phyloP scores from a whole-genome alignment of 2,113 vertebrate genomes.

The Xyliphius kryptos region DNA sequence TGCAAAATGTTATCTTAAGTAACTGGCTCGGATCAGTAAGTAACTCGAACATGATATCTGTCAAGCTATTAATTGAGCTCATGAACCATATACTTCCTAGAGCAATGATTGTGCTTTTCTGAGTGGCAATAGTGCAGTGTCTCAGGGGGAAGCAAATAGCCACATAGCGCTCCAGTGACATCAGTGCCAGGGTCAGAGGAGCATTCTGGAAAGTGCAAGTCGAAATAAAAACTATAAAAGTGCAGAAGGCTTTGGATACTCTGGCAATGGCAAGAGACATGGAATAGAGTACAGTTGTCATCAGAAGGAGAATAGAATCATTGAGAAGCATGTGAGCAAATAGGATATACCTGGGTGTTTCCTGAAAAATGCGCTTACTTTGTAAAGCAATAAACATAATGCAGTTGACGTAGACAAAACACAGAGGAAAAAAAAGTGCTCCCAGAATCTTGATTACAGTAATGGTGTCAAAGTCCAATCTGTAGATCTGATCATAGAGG shows the following conservation, averaged over 20 bases:
- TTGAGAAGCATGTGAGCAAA: slow-evolving; percentile 43
- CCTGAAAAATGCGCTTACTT: slow-evolving; percentile 28
- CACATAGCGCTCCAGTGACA: slow-evolving; percentile 44
- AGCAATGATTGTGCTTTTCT: slow-evolving; percentile 21
- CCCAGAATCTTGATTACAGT: slow-evolving; percentile 14
- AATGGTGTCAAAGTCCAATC: neutral
- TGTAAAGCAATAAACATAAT: slow-evolving; percentile 28
- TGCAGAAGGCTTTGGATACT: slow-evolving; percentile 1
- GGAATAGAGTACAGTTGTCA: slow-evolving; percentile 6
- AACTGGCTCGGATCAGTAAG: slow-evolving; percentile 6
- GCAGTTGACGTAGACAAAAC: slow-evolving; percentile 29
- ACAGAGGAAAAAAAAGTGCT: slow-evolving; percentile 11
- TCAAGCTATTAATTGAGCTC: slow-evolving; percentile 1
- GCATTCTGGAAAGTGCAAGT: slow-evolving; percentile 20
- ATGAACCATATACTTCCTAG: slow-evolving; percentile 33
- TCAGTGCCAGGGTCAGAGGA: slow-evolving; percentile 41
- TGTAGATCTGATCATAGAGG: slow-evolving; percentile 5
- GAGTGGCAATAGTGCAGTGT: slow-evolving; percentile 31
- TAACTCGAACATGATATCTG: slow-evolving; percentile 24
- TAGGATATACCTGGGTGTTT: slow-evolving; percentile 32
- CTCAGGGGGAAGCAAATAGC: slow-evolving; percentile 36
- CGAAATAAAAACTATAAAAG: slow-evolving; percentile 9
- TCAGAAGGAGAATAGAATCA: slow-evolving; percentile 27
- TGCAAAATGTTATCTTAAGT: neutral
- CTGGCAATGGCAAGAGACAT: neutral